A percentile compares a stretch with the other conserved stretches of the same genome.
phyloP scores from a whole-genome alignment of 1,140 invertebrate species.

The Galleria mellonella region DNA sequence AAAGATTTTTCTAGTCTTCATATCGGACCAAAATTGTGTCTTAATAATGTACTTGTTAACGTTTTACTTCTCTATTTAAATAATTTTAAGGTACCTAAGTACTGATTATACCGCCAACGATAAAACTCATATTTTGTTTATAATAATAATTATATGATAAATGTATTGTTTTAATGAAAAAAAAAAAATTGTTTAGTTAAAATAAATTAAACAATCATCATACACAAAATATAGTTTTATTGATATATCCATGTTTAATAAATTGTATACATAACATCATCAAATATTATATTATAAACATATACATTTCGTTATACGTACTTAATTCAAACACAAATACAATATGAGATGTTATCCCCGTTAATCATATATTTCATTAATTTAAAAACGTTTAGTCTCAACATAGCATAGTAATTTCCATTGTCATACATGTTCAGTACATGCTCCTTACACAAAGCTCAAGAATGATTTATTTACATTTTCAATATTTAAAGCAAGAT shows the following conservation, averaged over 20 bases:
- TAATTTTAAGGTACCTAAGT: too few relatives aligned
- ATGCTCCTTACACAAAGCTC: conserved; percentile 38
- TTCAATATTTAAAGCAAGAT: conserved; percentile 58
- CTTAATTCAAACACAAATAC: conserved; percentile 72
- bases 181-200: conserved; percentile 6
- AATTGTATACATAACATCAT: conserved; percentile 74
- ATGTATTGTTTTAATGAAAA: conserved; percentile 2
- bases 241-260: conserved; percentile 75
- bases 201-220: conserved; percentile 63
- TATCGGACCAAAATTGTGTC: conserved; percentile 17
- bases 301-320: conserved; percentile 73
- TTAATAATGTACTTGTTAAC: conserved; percentile 6
- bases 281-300: conserved; percentile 75
- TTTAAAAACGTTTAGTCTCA: conserved; percentile 57
- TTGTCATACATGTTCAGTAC: conserved; percentile 40
- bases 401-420: conserved; percentile 48
- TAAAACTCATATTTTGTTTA: too few relatives aligned
- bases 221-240: conserved; percentile 77
- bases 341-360: conserved; percentile 72
- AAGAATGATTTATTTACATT: conserved; percentile 59
- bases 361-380: conserved; percentile 52
- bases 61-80: conserved; percentile 2
- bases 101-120: too few relatives aligned
- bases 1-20: conserved; percentile 59
- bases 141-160: neutral